Evolutionary conservation across 23 tunicate species (phyloP), one percentile per base, ranked within the genome.

Genomic region (Corella eumyota): DNA sequence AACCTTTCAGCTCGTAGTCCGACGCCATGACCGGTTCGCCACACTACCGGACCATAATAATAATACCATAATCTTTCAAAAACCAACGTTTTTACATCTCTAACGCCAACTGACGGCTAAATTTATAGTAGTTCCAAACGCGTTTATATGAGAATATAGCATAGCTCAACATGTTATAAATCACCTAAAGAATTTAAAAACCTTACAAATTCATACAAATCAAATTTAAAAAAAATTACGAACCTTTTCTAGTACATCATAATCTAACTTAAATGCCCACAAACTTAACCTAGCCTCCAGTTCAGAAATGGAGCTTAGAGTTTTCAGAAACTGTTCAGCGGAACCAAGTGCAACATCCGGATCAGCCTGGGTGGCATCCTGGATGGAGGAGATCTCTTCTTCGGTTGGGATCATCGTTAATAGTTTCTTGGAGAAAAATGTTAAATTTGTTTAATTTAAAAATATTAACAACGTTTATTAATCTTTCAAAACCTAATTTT

Each of bases 251-350:
- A 78, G 62, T 23, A 50, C 52, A 6, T 88, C 88, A 57, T 88
- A 93, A 59, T 93, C 99, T 3, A 93, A 62, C 53, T 84, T 84
- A 71, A 93, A 93, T 0, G 95, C 60, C 99, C 99, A 93, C 31
- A 93, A 69, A 26, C 70, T 92, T 4, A 93, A 53, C 40, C 99
- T 68, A 0, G 99, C 95, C 69, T 79, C 74, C 11, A 93, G 57
- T 34, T 85, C 99, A 30, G 96, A 73, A 11, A 93, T 73, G 11
- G 99, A 93, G 0, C 87, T 71, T 36, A 93, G 53, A 25, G 95
- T 93, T 6, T 73, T 55, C 1, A 93, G 83, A 64, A 93, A 93
- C 64, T 93, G 95, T 58, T 93, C 99, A 36, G 99, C 99, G 29
- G 81, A 68, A 32, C 95, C 99, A 31, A 93, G 95, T 1, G 99